These are phyloP conservation scores for Porphyrio hochstetteri DNA, from an alignment of 2,113 vertebrate genomes.

Conservation along the genomic window DNA sequence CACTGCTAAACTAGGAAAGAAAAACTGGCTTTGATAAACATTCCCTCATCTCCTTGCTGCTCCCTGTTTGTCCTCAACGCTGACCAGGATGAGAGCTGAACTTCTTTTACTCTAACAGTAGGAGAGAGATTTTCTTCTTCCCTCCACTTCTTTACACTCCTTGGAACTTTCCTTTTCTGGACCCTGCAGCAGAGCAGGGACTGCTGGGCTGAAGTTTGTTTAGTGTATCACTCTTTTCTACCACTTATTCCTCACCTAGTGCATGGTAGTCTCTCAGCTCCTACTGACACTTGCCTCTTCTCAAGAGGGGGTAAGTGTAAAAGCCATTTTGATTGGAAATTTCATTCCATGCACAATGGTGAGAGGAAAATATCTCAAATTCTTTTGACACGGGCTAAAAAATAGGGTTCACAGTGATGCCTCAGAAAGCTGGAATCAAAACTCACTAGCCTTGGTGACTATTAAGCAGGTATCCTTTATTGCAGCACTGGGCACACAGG, in stretches of 20 bases:
- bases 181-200: background rate
- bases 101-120: background rate
- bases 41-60: background rate
- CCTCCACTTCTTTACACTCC: background rate
- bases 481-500: too few species aligned
- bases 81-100: background rate
- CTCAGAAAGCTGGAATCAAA: too few species aligned
- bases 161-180: background rate
- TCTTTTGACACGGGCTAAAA: background rate
- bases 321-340: slow-evolving; percentile 8
- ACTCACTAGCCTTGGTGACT: too few species aligned
- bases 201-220: background rate
- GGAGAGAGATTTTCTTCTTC: background rate
- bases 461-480: too few species aligned
- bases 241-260: background rate
- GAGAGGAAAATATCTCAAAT: background rate
- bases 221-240: background rate
- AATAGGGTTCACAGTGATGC: background rate
- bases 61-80: background rate
- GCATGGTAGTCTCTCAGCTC: background rate
- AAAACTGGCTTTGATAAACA: background rate
- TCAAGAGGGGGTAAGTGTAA: background rate
- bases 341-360: background rate
- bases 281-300: background rate
- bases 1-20: background rate